Evolutionary conservation across 2,888 invertebrate genomes (phyloP).

Genomic region (Perizoma affinitatum): DNA sequence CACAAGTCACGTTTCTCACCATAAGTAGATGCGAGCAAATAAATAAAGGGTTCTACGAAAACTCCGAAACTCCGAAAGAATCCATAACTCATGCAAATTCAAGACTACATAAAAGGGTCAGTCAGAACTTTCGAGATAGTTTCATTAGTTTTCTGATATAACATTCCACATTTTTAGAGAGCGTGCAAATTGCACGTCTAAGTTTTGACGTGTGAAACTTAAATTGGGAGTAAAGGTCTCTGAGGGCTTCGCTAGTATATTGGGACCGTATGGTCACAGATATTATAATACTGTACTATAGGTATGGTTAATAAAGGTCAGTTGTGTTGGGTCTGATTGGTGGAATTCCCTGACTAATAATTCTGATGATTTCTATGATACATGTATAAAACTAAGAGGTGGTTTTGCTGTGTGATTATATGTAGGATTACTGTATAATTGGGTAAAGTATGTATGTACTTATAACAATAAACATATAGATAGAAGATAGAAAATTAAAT

Average conservation of each 20-base stretch:
- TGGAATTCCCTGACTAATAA: neutral
- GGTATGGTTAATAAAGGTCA: neutral
- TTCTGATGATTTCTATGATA: neutral
- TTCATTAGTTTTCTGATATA: constrained; percentile 46
- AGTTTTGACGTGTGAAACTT: constrained; percentile 30
- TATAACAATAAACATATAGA: too few relatives aligned
- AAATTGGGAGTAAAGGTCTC: constrained; percentile 20
- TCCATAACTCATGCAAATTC: constrained; percentile 65
- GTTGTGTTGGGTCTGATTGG: neutral
- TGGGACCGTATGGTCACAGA: too few relatives aligned
- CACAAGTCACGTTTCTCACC: constrained; percentile 16
- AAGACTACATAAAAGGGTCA: constrained; percentile 52
- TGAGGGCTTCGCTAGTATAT: too few relatives aligned
- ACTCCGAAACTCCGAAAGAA: constrained; percentile 49
- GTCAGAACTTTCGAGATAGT: constrained; percentile 47
- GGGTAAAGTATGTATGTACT: too few relatives aligned
- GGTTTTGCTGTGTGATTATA: too few relatives aligned
- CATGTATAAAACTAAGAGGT: too few relatives aligned
- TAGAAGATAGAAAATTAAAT: too few relatives aligned
- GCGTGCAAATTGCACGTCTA: constrained; percentile 29
- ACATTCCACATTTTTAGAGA: constrained; percentile 30
- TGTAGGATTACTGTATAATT: too few relatives aligned
- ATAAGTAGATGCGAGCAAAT: constrained; percentile 32
- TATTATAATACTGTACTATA: too few relatives aligned
- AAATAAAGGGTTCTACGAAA: constrained; percentile 48